These are phyloP conservation scores for Heteromurus nitidus DNA, from an alignment of 2,888 invertebrate genomes.

Conservation along the genomic window DNA sequence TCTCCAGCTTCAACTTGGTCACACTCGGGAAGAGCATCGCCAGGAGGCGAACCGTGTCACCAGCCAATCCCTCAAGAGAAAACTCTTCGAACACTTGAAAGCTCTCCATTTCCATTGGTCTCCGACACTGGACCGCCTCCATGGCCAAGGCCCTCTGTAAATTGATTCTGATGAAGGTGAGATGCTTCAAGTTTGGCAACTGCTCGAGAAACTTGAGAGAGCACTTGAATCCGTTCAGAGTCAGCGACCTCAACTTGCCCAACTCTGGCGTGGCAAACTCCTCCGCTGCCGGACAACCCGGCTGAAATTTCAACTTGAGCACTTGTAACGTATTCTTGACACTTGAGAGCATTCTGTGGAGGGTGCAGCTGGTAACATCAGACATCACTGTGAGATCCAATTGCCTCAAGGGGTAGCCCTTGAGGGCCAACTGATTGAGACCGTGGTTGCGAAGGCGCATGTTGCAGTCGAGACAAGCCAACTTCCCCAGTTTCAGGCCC, in stretches of 20 bases:
- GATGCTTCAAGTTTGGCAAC: conserved; percentile 55
- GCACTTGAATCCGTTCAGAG: conserved; percentile 65
- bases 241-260: conserved; percentile 48
- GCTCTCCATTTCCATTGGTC: conserved; percentile 38
- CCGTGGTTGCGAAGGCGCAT: conserved; percentile 61
- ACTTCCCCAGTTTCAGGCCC: conserved; percentile 54
- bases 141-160: conserved; percentile 60
- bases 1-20: conserved; percentile 61
- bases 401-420: conserved; percentile 59
- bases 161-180: conserved; percentile 59
- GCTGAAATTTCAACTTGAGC: conserved; percentile 68
- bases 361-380: conserved; percentile 60
- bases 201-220: conserved; percentile 65
- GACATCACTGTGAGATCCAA: conserved; percentile 66
- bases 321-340: conserved; percentile 53
- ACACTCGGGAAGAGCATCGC: conserved; percentile 59
- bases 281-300: conserved; percentile 56
- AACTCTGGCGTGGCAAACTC: conserved; percentile 55
- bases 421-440: conserved; percentile 47
- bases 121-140: conserved; percentile 50
- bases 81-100: conserved; percentile 67
- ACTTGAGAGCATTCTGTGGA: conserved; percentile 53
- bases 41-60: conserved; percentile 45
- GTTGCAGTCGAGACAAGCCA: conserved; percentile 63
- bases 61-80: conserved; percentile 54